phyloP scores from a whole-genome alignment of 1,140 invertebrate genomes.

The Heterodera carotae region DNA sequence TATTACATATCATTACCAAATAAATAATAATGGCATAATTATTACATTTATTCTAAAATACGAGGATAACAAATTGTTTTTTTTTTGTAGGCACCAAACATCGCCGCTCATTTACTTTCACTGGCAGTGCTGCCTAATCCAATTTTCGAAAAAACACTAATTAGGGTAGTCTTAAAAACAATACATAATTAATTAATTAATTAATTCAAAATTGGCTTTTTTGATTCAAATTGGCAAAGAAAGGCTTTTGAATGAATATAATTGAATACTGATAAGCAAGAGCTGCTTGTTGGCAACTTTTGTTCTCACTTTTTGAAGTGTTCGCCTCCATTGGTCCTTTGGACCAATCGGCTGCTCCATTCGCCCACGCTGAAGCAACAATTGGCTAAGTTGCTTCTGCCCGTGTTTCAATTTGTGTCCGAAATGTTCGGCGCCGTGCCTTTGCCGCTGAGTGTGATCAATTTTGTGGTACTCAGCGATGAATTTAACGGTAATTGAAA shows the following conservation, averaged over 20 bases:
- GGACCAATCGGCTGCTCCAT: slow-evolving; percentile 36
- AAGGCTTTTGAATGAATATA: too few species aligned
- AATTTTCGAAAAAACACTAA: slow-evolving; percentile 44
- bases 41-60: not conserved
- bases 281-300: too few species aligned
- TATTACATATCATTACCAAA: slow-evolving; percentile 3
- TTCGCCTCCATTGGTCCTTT: slow-evolving; percentile 32
- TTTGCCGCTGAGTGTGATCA: slow-evolving; percentile 37
- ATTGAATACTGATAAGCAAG: too few species aligned
- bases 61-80: slow-evolving; percentile 20
- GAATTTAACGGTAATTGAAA: slow-evolving; percentile 34
- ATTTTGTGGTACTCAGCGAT: slow-evolving; percentile 35
- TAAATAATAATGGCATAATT: too few species aligned
- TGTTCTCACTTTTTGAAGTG: slow-evolving; percentile 11
- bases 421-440: slow-evolving; percentile 36
- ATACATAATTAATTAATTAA: too few species aligned
- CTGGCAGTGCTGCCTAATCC: slow-evolving; percentile 41
- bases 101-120: slow-evolving; percentile 45
- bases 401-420: slow-evolving; percentile 34
- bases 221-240: too few species aligned
- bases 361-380: slow-evolving; percentile 33
- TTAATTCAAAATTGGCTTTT: too few species aligned
- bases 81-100: slow-evolving; percentile 45
- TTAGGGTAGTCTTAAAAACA: too few species aligned
- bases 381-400: slow-evolving; percentile 24